phyloP scores from a whole-genome alignment of 2,113 vertebrate genomes.

The Trichomycterus rosablanca region DNA sequence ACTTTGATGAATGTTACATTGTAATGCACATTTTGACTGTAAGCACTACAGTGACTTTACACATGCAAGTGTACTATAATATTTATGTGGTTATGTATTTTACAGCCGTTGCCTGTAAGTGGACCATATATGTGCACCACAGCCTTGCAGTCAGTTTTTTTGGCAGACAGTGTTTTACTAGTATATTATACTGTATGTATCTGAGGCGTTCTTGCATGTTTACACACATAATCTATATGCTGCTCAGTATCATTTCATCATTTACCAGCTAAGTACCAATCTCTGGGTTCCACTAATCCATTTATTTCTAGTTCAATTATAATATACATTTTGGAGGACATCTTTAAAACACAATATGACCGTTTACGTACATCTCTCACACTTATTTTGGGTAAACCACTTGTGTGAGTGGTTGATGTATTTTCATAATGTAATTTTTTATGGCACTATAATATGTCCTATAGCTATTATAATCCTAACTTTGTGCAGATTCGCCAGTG shows the following conservation, averaged over 20 bases:
- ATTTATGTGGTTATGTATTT: constrained; percentile 25
- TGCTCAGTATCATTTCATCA: constrained; percentile 23
- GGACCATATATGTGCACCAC: neutral
- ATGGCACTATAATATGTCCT: constrained; percentile 19
- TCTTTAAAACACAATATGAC: constrained; percentile 1
- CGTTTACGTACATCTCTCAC: constrained; percentile 9
- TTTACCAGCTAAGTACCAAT: constrained; percentile 32
- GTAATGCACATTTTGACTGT: constrained; percentile 42
- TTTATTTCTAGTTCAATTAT: constrained; percentile 17
- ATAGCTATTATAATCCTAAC: constrained; percentile 37
- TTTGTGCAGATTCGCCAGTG: constrained; percentile 48
- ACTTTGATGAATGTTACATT: constrained; percentile 22
- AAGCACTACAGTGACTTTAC: constrained; percentile 31
- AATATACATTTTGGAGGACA: constrained; percentile 14
- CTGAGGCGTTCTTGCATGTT: constrained; percentile 29
- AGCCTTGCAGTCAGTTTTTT: constrained; percentile 15
- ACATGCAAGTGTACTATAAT: neutral
- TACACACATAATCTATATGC: constrained; percentile 35
- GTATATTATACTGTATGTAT: constrained; percentile 20
- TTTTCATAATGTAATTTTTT: constrained; percentile 23
- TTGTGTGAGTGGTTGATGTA: constrained; percentile 23
- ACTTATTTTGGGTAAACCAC: constrained; percentile 17
- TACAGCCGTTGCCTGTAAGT: neutral
- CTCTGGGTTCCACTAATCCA: constrained; percentile 17
- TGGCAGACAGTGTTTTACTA: constrained; percentile 16